Conservation (phyloP, 1,140 invertebrate genomes). For the Hestina assimilis region DNA sequence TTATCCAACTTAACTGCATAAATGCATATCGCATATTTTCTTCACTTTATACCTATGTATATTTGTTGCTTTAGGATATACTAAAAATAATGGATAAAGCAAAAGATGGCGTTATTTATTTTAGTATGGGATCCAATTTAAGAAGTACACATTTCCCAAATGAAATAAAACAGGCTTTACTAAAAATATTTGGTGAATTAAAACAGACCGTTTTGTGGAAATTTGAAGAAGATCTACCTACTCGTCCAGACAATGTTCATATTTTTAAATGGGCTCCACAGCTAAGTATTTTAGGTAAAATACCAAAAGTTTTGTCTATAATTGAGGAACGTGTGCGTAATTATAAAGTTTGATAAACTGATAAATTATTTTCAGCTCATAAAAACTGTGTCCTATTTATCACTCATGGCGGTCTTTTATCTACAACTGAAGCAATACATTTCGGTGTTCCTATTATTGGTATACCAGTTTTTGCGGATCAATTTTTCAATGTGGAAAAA, state of each 20-base stretch:
- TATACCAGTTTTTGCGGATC: slow-evolving; percentile 82
- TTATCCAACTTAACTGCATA: too few relatives aligned
- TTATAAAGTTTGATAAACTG: too few relatives aligned
- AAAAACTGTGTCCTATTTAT: slow-evolving; percentile 81
- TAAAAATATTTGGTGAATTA: slow-evolving; percentile 40
- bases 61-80: slow-evolving; percentile 21
- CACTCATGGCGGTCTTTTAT: slow-evolving; percentile 83
- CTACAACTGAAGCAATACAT: slow-evolving; percentile 82
- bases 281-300: slow-evolving; percentile 36
- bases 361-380: slow-evolving; percentile 72
- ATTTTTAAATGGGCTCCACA: slow-evolving; percentile 36
- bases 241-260: slow-evolving; percentile 30
- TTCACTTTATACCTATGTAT: too few relatives aligned
- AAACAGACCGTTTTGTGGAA: slow-evolving; percentile 40
- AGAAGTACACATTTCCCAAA: slow-evolving; percentile 61
- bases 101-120: slow-evolving; percentile 80
- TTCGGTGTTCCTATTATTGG: slow-evolving; percentile 82
- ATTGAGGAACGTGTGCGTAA: too few relatives aligned
- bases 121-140: slow-evolving; percentile 81
- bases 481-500: slow-evolving; percentile 74
- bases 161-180: slow-evolving; percentile 27
- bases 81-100: slow-evolving; percentile 67
- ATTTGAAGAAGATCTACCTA: slow-evolving; percentile 27
- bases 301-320: too few relatives aligned
- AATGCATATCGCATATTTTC: too few relatives aligned